Base-by-base conservation (phyloP, 1,140 invertebrate genomes). In the Papilio machaon region DNA sequence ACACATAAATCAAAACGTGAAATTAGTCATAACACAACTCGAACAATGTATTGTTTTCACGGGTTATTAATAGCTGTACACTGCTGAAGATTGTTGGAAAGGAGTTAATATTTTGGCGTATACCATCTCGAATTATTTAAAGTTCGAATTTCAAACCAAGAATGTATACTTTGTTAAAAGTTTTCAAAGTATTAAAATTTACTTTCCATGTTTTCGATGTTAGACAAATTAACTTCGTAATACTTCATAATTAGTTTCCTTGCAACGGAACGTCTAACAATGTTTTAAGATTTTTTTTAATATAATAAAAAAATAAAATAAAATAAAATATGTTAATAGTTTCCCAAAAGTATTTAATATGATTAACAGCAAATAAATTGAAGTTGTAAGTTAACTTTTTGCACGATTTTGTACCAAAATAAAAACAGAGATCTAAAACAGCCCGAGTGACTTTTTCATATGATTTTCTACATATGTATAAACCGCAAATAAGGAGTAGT, bases 11-110 rank as follows among this genome's bases (percentile, higher is more conserved):
- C 64, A 7, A 11, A 35, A 11, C 64, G 13, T 70, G 64, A 70
- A 70, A 70, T 70, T 70, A 70, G 23, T 70, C 64, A 70, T 35
- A 70, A 35, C 64, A 70, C 11, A 67, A 23, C 13, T 35, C 11
- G 35, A 35, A 35, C 64, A 70, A 70, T 70, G 64, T 70, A 30
- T 67, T 67, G 64, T 70, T 70, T 70, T 70, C 64, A 11, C 30
- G 6, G 30, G 35, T 70, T 70, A 70, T 38, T 70, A 38, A 35
- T 70, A 70, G 64, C 64, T 10, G 5, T 38, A 70, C 64, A 35
- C 30, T 70, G 23, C 23, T 19, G 13, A 19, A 35, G 23, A 70
- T 38, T 43, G 4, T 70, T 70, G 64, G 64, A 35, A 35, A 2
- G 52, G 17, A 70, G 64, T 15, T 17, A 70, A 35, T 70, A 23